Evolutionary conservation across 2,113 vertebrate species (phyloP).

Genomic region (Ageneiosus marmoratus): DNA sequence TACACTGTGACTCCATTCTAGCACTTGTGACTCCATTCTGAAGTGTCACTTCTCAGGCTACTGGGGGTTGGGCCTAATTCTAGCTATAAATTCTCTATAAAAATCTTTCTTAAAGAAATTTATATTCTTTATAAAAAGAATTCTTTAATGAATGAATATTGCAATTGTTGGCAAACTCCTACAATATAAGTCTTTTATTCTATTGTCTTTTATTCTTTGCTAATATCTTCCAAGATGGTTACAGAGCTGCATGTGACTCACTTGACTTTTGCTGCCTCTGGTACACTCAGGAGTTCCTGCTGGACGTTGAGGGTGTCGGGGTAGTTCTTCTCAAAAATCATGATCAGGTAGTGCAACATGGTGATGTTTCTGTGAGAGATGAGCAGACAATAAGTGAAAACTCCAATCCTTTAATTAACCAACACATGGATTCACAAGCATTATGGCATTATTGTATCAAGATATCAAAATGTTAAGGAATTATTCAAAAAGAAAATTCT

Average conservation of each 20-base stretch:
- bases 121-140: too few relatives aligned
- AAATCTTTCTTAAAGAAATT: too few relatives aligned
- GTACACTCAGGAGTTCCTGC: slow-evolving; percentile 84
- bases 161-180: too few relatives aligned
- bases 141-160: too few relatives aligned
- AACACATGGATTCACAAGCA: neutral
- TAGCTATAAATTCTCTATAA: too few relatives aligned
- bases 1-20: too few relatives aligned
- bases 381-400: neutral
- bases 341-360: slow-evolving; percentile 98
- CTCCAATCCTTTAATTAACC: neutral
- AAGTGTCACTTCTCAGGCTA: too few relatives aligned
- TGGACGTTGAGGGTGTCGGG: slow-evolving; percentile 87
- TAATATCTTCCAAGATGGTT: neutral
- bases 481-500: neutral
- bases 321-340: slow-evolving; percentile 96
- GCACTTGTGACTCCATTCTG: too few relatives aligned
- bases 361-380: slow-evolving; percentile 86
- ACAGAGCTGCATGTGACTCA: slow-evolving; percentile 53
- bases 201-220: neutral
- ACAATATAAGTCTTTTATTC: too few relatives aligned
- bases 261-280: slow-evolving; percentile 96
- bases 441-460: neutral
- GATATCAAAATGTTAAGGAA: neutral
- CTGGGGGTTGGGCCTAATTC: too few relatives aligned